Evolutionary conservation across 2,797 vertebrate genomes (phyloP).

Genomic region (Lacerta agilis): DNA sequence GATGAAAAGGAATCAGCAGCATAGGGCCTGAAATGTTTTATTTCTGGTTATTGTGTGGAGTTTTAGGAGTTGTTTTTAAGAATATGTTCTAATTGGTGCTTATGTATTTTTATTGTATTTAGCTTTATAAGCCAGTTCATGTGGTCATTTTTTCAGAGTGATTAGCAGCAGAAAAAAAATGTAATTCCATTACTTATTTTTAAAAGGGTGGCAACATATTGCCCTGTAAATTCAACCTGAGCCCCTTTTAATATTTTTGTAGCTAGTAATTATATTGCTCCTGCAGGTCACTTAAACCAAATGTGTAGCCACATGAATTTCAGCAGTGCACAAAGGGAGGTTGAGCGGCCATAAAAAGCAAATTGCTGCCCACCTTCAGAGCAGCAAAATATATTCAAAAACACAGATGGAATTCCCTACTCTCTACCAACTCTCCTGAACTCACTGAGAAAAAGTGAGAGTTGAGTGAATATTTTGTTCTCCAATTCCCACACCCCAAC

Average conservation of each 20-base stretch:
- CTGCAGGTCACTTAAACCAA: neutral
- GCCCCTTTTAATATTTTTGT: neutral
- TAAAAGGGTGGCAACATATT: neutral
- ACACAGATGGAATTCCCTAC: neutral
- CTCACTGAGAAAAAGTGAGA: conserved; percentile 1
- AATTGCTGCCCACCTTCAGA: neutral
- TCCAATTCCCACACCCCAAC: neutral
- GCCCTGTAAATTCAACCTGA: neutral
- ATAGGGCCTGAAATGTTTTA: neutral
- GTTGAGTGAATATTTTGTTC: neutral
- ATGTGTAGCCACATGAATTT: neutral
- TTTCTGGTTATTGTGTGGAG: neutral
- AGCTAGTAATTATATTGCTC: neutral
- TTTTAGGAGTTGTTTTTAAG: neutral
- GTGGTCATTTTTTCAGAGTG: neutral
- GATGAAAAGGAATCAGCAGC: neutral
- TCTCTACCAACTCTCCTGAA: neutral
- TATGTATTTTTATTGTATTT: neutral
- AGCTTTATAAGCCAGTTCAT: neutral
- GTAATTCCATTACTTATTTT: neutral
- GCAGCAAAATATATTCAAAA: neutral
- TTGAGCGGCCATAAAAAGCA: neutral
- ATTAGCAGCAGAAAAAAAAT: neutral
- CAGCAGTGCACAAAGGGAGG: neutral
- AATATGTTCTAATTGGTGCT: neutral